Evolutionary conservation across 1,140 invertebrate species (phyloP).

Genomic region (Pantala flavescens): DNA sequence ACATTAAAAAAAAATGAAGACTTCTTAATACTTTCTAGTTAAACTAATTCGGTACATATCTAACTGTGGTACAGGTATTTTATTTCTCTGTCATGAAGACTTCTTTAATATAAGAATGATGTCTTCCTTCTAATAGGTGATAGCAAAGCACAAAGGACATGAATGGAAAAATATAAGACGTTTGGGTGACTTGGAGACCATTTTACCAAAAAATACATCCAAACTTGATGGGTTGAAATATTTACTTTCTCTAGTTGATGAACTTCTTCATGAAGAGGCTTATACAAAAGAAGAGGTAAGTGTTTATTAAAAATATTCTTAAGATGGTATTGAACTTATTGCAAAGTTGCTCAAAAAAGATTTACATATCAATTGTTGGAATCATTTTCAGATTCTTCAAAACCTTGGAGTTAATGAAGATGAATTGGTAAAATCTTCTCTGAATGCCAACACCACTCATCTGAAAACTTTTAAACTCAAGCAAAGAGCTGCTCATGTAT

Average conservation of each 20-base stretch:
- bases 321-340: neutral
- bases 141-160: constrained; percentile 52
- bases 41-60: too few relatives aligned
- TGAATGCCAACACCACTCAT: constrained; percentile 57
- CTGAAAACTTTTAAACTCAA: constrained; percentile 65
- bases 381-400: constrained; percentile 37
- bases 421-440: constrained; percentile 51
- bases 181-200: constrained; percentile 61
- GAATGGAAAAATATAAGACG: constrained; percentile 48
- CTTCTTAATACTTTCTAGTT: too few relatives aligned
- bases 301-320: constrained; percentile 11
- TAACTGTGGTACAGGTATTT: too few relatives aligned
- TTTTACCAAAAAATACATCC: constrained; percentile 46
- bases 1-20: too few relatives aligned
- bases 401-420: constrained; percentile 52
- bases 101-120: too few relatives aligned
- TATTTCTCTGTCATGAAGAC: too few relatives aligned
- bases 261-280: constrained; percentile 51
- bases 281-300: constrained; percentile 71
- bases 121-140: constrained; percentile 40
- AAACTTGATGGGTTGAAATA: constrained; percentile 46
- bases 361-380: too few relatives aligned
- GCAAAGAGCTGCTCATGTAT: constrained; percentile 83
- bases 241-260: constrained; percentile 41
- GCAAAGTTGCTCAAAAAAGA: neutral